Evolutionary conservation across 2,113 vertebrate species (phyloP).

Genomic region (Diglossa brunneiventris): DNA sequence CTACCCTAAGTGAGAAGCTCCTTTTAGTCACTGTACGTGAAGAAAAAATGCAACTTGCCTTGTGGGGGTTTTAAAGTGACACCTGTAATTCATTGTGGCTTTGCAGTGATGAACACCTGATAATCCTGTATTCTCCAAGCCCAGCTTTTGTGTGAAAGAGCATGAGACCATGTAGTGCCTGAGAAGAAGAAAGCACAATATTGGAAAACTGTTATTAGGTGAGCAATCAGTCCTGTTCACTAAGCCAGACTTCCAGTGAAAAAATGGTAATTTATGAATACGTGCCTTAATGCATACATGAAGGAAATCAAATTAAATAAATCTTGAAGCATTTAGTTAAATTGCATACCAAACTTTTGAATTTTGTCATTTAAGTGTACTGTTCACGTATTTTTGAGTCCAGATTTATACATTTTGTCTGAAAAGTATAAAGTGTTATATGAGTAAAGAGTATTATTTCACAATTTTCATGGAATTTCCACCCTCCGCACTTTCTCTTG

Average conservation of each 20-base stretch:
- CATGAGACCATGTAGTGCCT: not conserved
- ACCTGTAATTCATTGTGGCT: not conserved
- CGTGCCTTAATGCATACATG: rapidly evolving
- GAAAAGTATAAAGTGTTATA: not conserved
- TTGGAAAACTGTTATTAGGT: not conserved
- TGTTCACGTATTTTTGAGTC: not conserved
- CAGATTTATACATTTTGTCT: not conserved
- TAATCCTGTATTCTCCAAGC: not conserved
- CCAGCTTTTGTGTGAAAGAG: not conserved
- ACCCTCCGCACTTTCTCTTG: not conserved
- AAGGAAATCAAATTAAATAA: not conserved
- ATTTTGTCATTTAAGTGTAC: not conserved
- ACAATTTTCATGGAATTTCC: not conserved
- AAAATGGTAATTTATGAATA: not conserved
- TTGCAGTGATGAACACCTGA: not conserved
- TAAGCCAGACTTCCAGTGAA: not conserved
- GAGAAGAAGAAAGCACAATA: not conserved
- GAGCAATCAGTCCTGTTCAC: not conserved
- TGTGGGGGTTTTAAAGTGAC: not conserved
- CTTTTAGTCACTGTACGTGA: not conserved
- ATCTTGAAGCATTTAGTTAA: not conserved
- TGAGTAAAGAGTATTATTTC: not conserved
- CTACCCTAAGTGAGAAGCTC: not conserved
- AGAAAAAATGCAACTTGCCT: not conserved
- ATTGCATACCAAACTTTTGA: not conserved